Conservation (phyloP, 2,888 invertebrate genomes). For the Sympetrum striolatum region DNA sequence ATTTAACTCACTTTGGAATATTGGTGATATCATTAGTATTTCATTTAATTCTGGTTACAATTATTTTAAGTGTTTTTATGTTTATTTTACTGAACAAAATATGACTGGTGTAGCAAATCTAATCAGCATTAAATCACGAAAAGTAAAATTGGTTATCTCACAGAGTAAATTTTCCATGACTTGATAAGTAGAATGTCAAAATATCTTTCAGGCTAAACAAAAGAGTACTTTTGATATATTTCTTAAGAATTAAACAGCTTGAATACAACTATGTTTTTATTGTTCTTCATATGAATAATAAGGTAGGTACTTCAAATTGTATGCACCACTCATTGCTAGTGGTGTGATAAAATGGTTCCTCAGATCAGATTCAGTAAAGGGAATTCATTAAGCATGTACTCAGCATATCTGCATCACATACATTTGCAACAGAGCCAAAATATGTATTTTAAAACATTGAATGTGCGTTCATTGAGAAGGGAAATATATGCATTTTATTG, state of each 20-base stretch:
- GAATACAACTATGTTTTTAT: background rate
- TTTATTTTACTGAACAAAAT: background rate
- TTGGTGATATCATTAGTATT: constrained; percentile 54
- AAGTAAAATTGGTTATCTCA: too few species aligned
- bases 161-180: background rate
- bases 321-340: background rate
- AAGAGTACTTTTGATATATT: background rate
- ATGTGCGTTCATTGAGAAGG: constrained; percentile 2
- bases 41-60: constrained; percentile 57
- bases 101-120: background rate
- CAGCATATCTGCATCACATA: background rate
- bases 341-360: background rate
- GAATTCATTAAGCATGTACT: background rate
- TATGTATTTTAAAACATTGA: background rate
- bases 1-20: constrained; percentile 43
- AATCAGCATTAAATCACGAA: background rate
- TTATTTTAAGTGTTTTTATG: background rate
- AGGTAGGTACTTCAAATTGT: background rate
- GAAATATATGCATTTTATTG: constrained; percentile 13
- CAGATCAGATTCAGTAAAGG: background rate
- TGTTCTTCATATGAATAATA: background rate
- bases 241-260: background rate
- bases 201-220: background rate
- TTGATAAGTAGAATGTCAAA: background rate
- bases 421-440: background rate